Conservation (phyloP, 2,113 vertebrate species). For the Dascyllus trimaculatus region DNA sequence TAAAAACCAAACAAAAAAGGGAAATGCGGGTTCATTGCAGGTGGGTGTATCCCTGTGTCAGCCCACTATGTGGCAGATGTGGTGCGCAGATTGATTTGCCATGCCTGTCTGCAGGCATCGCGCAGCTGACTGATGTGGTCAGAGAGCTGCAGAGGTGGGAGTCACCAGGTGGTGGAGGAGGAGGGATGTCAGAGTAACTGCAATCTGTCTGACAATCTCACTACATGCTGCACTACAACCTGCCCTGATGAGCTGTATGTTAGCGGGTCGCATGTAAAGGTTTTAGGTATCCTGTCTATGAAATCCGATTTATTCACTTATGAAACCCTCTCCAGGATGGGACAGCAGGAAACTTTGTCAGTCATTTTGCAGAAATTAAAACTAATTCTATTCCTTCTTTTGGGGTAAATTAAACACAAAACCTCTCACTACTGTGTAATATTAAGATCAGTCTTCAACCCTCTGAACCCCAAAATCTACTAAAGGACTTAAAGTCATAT, state of each 20-base stretch:
- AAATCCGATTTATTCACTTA: background rate
- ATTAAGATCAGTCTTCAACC: too few relatives aligned
- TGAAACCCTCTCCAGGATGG: background rate
- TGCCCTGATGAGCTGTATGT: slow-evolving; percentile 11
- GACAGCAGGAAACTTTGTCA: background rate
- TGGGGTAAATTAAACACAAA: too few relatives aligned
- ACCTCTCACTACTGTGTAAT: too few relatives aligned
- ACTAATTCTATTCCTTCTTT: too few relatives aligned
- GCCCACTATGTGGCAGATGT: slow-evolving; percentile 51
- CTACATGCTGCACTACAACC: slow-evolving; percentile 24
- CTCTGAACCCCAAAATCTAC: too few relatives aligned
- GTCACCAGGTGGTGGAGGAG: background rate
- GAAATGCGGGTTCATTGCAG: slow-evolving; percentile 3
- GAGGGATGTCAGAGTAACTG: background rate
- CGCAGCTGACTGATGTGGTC: slow-evolving; percentile 47
- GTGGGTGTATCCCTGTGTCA: slow-evolving; percentile 5
- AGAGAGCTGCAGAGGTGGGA: slow-evolving; percentile 25
- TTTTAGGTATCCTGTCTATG: background rate
- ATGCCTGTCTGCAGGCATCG: slow-evolving; percentile 46
- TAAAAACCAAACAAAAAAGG: background rate
- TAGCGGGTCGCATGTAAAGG: slow-evolving; percentile 6
- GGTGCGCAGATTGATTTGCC: slow-evolving; percentile 60
- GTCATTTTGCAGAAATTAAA: too few relatives aligned
- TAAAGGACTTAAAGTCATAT: too few relatives aligned
- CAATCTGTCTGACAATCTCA: slow-evolving; percentile 14